Conservation (phyloP, 2,797 vertebrate species). For the Chlorospingus flavigularis region DNA sequence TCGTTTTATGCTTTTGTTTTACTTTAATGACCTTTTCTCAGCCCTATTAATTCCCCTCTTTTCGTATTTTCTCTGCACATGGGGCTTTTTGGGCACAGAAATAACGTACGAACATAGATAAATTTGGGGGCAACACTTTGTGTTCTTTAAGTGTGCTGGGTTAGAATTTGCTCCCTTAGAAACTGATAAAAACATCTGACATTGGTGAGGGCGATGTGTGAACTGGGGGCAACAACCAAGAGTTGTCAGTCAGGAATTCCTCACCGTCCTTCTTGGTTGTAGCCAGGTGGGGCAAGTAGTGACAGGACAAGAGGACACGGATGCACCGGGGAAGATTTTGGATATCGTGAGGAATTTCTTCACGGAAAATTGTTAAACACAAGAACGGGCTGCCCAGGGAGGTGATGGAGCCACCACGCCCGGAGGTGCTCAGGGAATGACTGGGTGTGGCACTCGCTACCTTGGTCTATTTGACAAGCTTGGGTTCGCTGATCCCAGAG, state of each 20-base stretch:
- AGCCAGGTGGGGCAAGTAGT: not conserved
- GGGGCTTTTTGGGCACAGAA: rapidly evolving
- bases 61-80: not conserved
- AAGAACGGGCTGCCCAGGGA: not conserved
- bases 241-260: not conserved
- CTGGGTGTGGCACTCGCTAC: not conserved
- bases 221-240: not conserved
- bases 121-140: not conserved
- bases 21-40: not conserved
- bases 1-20: not conserved
- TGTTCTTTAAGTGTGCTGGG: not conserved
- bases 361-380: not conserved
- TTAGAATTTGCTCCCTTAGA: not conserved
- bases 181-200: not conserved
- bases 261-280: not conserved
- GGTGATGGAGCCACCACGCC: not conserved
- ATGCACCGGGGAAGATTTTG: not conserved
- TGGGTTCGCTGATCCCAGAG: not conserved
- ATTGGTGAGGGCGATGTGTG: not conserved
- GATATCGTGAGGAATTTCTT: not conserved
- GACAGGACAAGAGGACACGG: not conserved
- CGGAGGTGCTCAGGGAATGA: rapidly evolving
- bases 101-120: not conserved
- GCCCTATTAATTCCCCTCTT: not conserved
- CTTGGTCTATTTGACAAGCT: not conserved